These are phyloP conservation scores for Umimayanthus chanpuru DNA, from an alignment of 92 coral and sea anemone genomes.

Conservation along the genomic window DNA sequence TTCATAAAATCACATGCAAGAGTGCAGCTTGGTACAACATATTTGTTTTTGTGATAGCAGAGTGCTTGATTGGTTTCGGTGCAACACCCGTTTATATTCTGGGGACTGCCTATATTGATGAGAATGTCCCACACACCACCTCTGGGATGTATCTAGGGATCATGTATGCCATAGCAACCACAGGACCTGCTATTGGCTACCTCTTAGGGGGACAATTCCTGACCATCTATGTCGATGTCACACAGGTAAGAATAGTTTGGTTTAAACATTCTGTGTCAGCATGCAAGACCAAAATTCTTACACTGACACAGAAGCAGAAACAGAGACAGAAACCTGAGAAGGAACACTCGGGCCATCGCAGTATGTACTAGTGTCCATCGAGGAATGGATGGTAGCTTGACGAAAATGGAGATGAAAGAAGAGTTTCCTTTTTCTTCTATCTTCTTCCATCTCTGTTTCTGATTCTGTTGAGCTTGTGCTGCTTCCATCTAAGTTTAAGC, in stretches of 20 bases:
- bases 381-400: no score
- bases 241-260: constrained; percentile 62
- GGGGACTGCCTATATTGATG: constrained; percentile 89
- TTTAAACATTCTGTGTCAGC: no score
- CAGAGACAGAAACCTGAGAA: no score
- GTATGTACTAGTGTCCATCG: no score
- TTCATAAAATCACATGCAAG: constrained; percentile 55
- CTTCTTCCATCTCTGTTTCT: no score
- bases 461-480: no score
- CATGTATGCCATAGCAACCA: constrained; percentile 86
- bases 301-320: no score
- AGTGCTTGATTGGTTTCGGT: constrained; percentile 91
- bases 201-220: constrained; percentile 88
- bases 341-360: no score
- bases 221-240: constrained; percentile 78
- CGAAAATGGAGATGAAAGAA: no score
- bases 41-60: constrained; percentile 85
- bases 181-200: constrained; percentile 93
- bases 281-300: no score
- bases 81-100: constrained; percentile 95
- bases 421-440: no score
- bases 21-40: constrained; percentile 87
- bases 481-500: no score
- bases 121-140: constrained; percentile 82
- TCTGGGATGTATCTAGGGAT: constrained; percentile 89